Percentiles rank a stretch among this genome's conserved stretches.
These are phyloP conservation scores for Thecophora atra DNA, from an alignment of 2,888 invertebrate species.

Conservation along the genomic window DNA sequence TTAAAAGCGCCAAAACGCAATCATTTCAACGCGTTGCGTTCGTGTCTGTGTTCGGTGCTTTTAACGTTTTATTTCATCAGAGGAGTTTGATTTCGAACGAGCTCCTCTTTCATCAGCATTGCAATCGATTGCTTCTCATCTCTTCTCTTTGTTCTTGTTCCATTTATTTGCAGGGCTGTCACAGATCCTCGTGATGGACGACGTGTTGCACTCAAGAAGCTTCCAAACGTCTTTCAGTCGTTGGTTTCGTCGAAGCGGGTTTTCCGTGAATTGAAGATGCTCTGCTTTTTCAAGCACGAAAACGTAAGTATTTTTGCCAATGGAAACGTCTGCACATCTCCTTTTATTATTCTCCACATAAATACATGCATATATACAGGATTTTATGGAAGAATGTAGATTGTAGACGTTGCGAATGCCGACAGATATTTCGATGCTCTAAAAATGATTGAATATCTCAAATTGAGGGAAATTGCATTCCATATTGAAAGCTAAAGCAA, in stretches of 20 bases:
- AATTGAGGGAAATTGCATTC: no score
- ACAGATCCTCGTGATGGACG: constrained; percentile 99
- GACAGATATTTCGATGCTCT: no score
- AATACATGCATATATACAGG: no score
- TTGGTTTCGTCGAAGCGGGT: constrained; percentile 98
- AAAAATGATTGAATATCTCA: no score
- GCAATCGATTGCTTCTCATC: neutral
- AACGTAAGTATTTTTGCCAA: constrained; percentile 93
- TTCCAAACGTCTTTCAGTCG: constrained; percentile 99
- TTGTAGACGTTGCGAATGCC: no score
- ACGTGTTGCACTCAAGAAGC: constrained; percentile 98
- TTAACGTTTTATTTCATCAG: constrained; percentile 26
- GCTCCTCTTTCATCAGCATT: no score
- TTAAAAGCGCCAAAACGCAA: no score
- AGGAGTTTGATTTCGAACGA: no score
- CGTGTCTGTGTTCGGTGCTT: constrained; percentile 10
- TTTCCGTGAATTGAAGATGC: constrained; percentile 98
- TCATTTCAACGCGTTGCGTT: neutral
- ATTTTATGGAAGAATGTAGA: no score
- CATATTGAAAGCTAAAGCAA: no score
- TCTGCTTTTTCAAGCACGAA: constrained; percentile 99
- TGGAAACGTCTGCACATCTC: neutral
- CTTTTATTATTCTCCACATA: no score
- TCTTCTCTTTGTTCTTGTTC: constrained; percentile 6
- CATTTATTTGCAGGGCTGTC: constrained; percentile 86